These are phyloP conservation scores for Drosophila willistoni DNA, from an alignment of 1,140 invertebrate species.

Conservation along the genomic window DNA sequence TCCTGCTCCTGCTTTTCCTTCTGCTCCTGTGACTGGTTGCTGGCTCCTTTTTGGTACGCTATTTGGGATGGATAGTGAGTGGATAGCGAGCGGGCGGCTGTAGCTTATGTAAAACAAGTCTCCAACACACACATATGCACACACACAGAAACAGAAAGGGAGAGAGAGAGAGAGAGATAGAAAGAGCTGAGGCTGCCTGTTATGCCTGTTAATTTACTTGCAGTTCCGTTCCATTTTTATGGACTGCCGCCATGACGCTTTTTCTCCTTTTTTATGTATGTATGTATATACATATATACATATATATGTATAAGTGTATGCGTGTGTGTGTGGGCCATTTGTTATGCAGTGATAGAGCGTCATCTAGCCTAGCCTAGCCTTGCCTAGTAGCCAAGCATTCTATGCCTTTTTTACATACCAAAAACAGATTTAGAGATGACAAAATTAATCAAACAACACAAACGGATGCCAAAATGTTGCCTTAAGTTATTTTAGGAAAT, in stretches of 20 bases:
- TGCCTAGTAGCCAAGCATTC: slow-evolving; percentile 28
- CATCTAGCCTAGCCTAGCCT: slow-evolving; percentile 50
- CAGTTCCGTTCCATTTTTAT: slow-evolving; percentile 81
- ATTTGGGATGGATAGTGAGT: neutral
- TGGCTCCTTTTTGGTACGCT: neutral
- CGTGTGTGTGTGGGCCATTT: slow-evolving; percentile 60
- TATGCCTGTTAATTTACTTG: slow-evolving; percentile 79
- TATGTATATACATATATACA: slow-evolving; percentile 5
- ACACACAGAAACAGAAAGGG: neutral
- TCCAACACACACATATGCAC: slow-evolving; percentile 19
- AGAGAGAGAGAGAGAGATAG: neutral
- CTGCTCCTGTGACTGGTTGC: neutral
- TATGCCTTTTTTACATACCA: slow-evolving; percentile 64
- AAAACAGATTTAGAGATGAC: slow-evolving; percentile 61
- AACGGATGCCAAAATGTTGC: neutral
- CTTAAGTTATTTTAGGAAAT: no score
- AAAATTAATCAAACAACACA: slow-evolving; percentile 5
- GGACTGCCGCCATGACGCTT: slow-evolving; percentile 69
- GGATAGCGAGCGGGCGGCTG: slow-evolving; percentile 14
- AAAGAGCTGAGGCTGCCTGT: slow-evolving; percentile 28
- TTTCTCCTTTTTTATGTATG: slow-evolving; percentile 22
- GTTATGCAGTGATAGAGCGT: slow-evolving; percentile 77
- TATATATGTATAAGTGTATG: slow-evolving; percentile 19
- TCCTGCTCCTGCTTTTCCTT: neutral
- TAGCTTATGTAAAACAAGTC: slow-evolving; percentile 73